Conservation (phyloP, 1,140 invertebrate genomes). For the Colletes gigas region DNA sequence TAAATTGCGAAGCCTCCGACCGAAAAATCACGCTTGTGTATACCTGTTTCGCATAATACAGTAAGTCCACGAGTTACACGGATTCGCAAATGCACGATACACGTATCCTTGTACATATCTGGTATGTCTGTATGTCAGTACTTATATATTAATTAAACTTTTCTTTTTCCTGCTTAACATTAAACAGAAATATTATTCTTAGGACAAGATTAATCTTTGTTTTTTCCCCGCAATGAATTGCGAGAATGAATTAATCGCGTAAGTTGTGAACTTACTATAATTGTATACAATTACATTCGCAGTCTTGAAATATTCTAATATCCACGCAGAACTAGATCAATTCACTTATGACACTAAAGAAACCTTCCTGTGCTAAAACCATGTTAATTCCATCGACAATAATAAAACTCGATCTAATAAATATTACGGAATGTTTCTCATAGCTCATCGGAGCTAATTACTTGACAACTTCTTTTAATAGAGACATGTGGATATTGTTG, state of each 20-base stretch:
- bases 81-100: no score
- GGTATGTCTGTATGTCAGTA: no score
- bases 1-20: no score
- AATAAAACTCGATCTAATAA: neutral
- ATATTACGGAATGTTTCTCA: slow-evolving; percentile 29
- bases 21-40: no score
- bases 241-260: no score
- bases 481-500: slow-evolving; percentile 84
- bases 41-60: neutral
- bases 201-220: no score
- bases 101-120: no score
- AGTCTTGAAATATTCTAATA: neutral
- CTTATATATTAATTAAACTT: no score
- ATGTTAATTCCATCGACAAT: neutral
- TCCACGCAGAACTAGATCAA: neutral
- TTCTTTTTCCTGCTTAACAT: no score
- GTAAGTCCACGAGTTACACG: no score
- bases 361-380: neutral
- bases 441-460: neutral
- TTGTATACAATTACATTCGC: slow-evolving; percentile 33
- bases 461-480: slow-evolving; percentile 82
- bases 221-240: no score
- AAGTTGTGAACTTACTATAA: neutral
- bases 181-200: no score
- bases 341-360: neutral